These are phyloP conservation scores for Talpa occidentalis DNA, from an alignment of 2,113 vertebrate species.

Conservation along the genomic window DNA sequence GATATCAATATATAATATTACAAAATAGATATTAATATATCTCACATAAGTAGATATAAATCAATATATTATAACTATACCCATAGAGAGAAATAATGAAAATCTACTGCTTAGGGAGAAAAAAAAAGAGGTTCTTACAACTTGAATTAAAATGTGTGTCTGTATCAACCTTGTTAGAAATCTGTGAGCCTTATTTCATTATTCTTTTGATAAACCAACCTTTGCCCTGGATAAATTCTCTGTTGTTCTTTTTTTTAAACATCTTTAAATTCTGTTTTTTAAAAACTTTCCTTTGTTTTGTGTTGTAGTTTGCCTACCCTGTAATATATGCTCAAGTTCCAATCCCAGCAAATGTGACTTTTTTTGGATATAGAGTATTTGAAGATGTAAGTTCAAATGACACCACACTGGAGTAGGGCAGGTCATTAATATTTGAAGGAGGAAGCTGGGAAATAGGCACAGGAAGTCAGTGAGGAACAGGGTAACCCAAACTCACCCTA, in stretches of 20 bases:
- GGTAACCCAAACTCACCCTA: too few relatives aligned
- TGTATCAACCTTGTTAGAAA: neutral
- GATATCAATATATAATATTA: too few relatives aligned
- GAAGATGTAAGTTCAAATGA: neutral
- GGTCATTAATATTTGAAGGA: too few relatives aligned
- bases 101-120: neutral
- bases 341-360: neutral
- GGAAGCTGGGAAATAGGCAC: too few relatives aligned
- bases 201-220: neutral
- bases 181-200: neutral
- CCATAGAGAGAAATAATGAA: neutral
- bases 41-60: too few relatives aligned
- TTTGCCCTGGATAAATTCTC: neutral
- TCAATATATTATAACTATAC: too few relatives aligned
- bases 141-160: neutral
- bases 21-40: too few relatives aligned
- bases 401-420: neutral
- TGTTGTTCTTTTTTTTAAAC: neutral
- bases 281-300: neutral
- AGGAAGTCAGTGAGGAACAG: too few relatives aligned
- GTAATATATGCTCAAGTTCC: neutral
- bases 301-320: neutral
- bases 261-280: neutral
- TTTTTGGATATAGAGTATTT: neutral
- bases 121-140: neutral